These are phyloP conservation scores for Dipodomys ordii DNA, from an alignment of 2,113 vertebrate genomes.

Conservation along the genomic window DNA sequence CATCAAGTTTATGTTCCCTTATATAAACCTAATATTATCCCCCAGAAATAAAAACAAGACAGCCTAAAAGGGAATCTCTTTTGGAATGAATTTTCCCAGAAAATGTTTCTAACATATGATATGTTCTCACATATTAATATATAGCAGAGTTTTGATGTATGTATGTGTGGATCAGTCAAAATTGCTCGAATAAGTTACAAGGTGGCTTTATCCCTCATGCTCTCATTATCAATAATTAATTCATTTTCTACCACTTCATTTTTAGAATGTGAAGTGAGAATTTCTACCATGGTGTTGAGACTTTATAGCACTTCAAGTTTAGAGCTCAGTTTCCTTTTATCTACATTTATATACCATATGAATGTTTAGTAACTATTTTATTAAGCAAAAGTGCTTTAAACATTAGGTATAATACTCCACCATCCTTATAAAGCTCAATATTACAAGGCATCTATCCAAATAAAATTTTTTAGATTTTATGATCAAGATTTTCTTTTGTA, in stretches of 20 bases:
- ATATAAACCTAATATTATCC: constrained; percentile 14
- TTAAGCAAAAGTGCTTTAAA: constrained; percentile 73
- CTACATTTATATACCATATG: constrained; percentile 49
- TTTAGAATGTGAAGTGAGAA: constrained; percentile 72
- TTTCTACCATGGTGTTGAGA: constrained; percentile 42
- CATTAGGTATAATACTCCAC: constrained; percentile 88
- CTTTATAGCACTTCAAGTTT: constrained; percentile 53
- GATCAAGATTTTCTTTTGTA: constrained; percentile 53
- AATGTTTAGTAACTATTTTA: constrained; percentile 78
- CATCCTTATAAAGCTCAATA: constrained; percentile 91
- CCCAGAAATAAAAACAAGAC: constrained; percentile 63
- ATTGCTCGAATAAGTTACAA: constrained; percentile 66
- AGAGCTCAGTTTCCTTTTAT: constrained; percentile 67
- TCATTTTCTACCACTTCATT: constrained; percentile 52
- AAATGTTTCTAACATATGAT: constrained; percentile 61
- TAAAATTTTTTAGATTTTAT: background rate
- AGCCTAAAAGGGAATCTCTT: constrained; percentile 58
- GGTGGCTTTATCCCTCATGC: constrained; percentile 74
- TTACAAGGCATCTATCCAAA: constrained; percentile 88
- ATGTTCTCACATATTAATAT: constrained; percentile 53
- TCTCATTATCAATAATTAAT: constrained; percentile 72
- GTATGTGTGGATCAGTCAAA: constrained; percentile 49
- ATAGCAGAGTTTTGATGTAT: constrained; percentile 54
- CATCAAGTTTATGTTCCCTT: constrained; percentile 42
- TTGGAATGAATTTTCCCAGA: constrained; percentile 71